Evolutionary conservation across 2,888 invertebrate genomes (phyloP).

Genomic region (Lithophane semibrunnea): DNA sequence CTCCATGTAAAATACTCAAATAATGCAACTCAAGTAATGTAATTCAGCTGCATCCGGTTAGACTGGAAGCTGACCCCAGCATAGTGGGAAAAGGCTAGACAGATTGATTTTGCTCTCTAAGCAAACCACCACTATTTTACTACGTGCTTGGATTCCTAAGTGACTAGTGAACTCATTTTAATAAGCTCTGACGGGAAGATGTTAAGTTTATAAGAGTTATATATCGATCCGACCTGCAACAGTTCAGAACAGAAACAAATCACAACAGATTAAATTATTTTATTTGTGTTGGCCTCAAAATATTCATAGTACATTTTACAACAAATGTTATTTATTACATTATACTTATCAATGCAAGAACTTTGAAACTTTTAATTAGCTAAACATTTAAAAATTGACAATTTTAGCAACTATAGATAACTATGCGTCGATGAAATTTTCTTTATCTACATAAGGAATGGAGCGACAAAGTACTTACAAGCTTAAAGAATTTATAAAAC

Average conservation of each 20-base stretch:
- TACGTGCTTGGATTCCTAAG: no score
- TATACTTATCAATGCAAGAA: slow-evolving; percentile 86
- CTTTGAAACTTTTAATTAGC: slow-evolving; percentile 81
- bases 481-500: slow-evolving; percentile 46
- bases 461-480: slow-evolving; percentile 37
- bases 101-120: no score
- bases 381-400: slow-evolving; percentile 89
- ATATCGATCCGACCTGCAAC: neutral
- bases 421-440: slow-evolving; percentile 53
- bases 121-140: no score
- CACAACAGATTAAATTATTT: slow-evolving; percentile 83
- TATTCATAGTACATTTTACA: slow-evolving; percentile 88
- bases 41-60: no score
- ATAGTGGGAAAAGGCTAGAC: no score
- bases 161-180: no score
- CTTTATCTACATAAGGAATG: slow-evolving; percentile 44
- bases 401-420: slow-evolving; percentile 77
- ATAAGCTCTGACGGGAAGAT: no score
- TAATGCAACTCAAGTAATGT: no score
- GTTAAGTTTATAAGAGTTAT: no score
- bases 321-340: slow-evolving; percentile 85
- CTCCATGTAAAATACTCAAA: no score
- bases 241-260: slow-evolving; percentile 72
- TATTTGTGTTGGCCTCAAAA: slow-evolving; percentile 89
- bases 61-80: no score